Percentiles rank a stretch among this genome's conserved stretches.
phyloP scores from a whole-genome alignment of 2,888 invertebrate species.

The Cataglyphis livida region DNA sequence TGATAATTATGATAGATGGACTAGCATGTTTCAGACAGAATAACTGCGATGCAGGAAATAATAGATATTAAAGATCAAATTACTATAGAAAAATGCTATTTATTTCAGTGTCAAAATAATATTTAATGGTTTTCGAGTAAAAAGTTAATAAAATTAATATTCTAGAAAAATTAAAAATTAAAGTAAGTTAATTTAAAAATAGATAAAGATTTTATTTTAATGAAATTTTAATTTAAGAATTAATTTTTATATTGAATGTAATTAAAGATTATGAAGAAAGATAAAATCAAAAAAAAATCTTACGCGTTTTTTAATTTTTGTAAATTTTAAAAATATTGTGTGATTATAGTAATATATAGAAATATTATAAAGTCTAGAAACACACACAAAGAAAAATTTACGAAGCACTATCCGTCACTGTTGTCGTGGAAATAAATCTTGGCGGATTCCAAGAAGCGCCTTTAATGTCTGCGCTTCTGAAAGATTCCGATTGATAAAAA shows the following conservation, averaged over 20 bases:
- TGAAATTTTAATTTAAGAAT: not conserved
- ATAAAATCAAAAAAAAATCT: not conserved
- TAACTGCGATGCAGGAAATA: not conserved
- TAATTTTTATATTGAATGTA: slow-evolving; percentile 3
- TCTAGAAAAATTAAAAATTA: not conserved
- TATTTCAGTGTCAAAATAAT: not conserved
- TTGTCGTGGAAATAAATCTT: slow-evolving; percentile 2
- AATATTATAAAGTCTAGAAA: slow-evolving; percentile 4
- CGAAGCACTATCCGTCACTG: not conserved
- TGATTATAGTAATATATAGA: not conserved
- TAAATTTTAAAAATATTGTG: not conserved
- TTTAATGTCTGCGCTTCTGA: slow-evolving; percentile 43
- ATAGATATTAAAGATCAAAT: not conserved
- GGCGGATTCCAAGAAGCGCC: slow-evolving; percentile 39
- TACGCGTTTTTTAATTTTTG: not conserved
- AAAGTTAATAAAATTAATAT: not conserved
- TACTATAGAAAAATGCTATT: not conserved
- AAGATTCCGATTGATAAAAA: slow-evolving; percentile 22
- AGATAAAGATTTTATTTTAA: not conserved
- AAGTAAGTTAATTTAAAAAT: not conserved
- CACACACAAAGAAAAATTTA: not conserved
- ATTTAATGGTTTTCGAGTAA: not conserved
- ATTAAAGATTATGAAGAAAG: not conserved
- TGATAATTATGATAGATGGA: not conserved
- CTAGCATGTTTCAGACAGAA: not conserved